Evolutionary conservation across 2,797 vertebrate genomes (phyloP), one percentile per base, ranked within the genome.

Genomic region (Psittacula echo): DNA sequence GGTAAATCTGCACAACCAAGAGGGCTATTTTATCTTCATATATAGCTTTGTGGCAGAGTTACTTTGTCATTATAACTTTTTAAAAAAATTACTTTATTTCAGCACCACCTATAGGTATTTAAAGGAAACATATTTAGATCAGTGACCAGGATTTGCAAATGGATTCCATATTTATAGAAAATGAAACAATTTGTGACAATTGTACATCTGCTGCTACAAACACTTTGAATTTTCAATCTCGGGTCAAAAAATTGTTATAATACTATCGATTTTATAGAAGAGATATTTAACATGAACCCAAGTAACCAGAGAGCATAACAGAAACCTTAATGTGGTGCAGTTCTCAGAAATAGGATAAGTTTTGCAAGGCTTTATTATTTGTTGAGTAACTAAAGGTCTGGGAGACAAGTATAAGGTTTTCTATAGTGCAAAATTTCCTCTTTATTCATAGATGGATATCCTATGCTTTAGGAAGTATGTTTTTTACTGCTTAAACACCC

Each of bases 51-150:
- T 41, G 20, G 12, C 9, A 54, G 29, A 37, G 24, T 50, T 23
- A 15, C 34, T 61, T 29, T 16, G 34, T 16, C 34, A 10, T 14
- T 54, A 16, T 5, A 17, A 7, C 6, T 66, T 60, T 83, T 83
- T 27, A 17, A 9, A 58, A 34, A 27, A 87, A 66, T 3, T 9
- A 6, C 64, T 94, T 51, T 93, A 76, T 90, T 94, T 89, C 86
- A 95, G 94, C 96, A 86, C 96, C 94, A 92, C 27, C 96, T 97
- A 68, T n/a, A 77, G 94, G 65, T 50, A 53, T 66, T 62, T 37
- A 62, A 71, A 75, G 70, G 79, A 89, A 90, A 45, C 42, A 15
- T 56, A 3, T 62, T 62, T 23, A 64, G 20, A 19, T 50, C 15
- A 29, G 11, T 26, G 30, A 23, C 29, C 8, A 17, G 6, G 5